Percentiles rank a stretch among this genome's conserved stretches.
These are phyloP conservation scores for Cherax destructor DNA, from an alignment of 1,140 invertebrate species.

Conservation along the genomic window DNA sequence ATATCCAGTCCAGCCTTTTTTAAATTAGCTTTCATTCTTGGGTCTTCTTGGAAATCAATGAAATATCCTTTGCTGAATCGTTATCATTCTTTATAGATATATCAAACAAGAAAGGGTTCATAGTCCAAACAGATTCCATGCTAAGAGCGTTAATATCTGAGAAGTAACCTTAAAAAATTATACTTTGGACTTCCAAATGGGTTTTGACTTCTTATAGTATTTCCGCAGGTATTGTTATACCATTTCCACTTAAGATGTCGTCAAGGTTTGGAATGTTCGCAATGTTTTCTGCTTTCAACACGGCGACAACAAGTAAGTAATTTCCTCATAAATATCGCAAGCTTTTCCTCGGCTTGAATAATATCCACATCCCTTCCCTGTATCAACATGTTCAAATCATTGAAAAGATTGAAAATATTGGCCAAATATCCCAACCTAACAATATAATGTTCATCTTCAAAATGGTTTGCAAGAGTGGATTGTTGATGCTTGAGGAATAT, in stretches of 20 bases:
- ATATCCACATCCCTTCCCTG: slow-evolving; percentile 65
- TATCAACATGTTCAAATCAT: slow-evolving; percentile 66
- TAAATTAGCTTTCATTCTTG: too few species aligned
- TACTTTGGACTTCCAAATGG: slow-evolving; percentile 38
- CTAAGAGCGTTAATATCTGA: slow-evolving; percentile 47
- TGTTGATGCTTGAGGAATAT: slow-evolving; percentile 51
- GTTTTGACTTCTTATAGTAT: slow-evolving; percentile 53
- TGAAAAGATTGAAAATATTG: slow-evolving; percentile 52
- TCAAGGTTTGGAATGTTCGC: slow-evolving; percentile 58
- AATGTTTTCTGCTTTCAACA: slow-evolving; percentile 9
- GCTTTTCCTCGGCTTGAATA: slow-evolving; percentile 29
- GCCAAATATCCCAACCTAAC: slow-evolving; percentile 19
- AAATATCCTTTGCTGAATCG: too few species aligned
- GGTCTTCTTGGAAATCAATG: too few species aligned
- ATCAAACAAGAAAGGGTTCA: slow-evolving; percentile 7
- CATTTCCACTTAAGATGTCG: slow-evolving; percentile 40
- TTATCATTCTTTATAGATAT: too few species aligned
- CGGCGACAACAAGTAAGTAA: background rate
- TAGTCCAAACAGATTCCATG: slow-evolving; percentile 46
- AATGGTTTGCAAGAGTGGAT: slow-evolving; percentile 27
- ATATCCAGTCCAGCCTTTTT: slow-evolving; percentile 74
- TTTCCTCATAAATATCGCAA: slow-evolving; percentile 12
- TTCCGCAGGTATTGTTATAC: slow-evolving; percentile 39
- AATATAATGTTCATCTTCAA: slow-evolving; percentile 66
- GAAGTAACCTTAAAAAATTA: slow-evolving; percentile 59